Base-by-base conservation (phyloP, 2,113 vertebrate genomes). In the Pelecanus crispus region DNA sequence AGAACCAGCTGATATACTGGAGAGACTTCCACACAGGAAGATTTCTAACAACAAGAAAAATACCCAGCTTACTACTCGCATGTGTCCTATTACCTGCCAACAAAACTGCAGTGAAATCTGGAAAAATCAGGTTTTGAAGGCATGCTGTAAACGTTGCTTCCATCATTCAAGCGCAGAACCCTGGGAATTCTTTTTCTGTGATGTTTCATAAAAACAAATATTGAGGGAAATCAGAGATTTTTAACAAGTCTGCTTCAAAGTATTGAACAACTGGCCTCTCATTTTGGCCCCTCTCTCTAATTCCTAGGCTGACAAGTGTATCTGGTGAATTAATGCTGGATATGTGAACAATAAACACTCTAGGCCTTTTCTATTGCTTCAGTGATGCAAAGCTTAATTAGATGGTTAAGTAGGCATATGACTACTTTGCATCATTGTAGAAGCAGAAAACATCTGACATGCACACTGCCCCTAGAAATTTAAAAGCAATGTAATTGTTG, bases 381-480 rank as follows among this genome's bases (percentile, higher is more conserved):
- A 94, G 66, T 66, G 95, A 96, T 85, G 84, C 95, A 94, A 75
- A 88, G 49, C 36, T 86, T 96, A 95, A 96, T 95, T 68, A 87
- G 81, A 77, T 63, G 59, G 78, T 90, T 95, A 92, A 92, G 86
- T 52, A 81, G 81, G 82, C 86, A 95, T 94, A 91, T 67, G 94
- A 91, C 93, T 95, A 61, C 90, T 97, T 94, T 94, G 91, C 95
- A 95, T 96, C 75, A 66, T 50, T 91, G 77, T 78, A 87, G 42
- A 28, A 70, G 62, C 75, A 92, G 79, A 90, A 95, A 94, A 88
- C 82, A 96, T 82, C 82, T 92, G 66, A 94, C 6, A 0, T 42
- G 19, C 47, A 91, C 67, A 34, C 28, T 78, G 53, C 62, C 90
- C 24, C 65, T 8, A 77, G 61, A 74, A 71, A 95, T 94, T 67